Percentiles rank a stretch among this genome's conserved stretches.
phyloP scores from a whole-genome alignment of 2,888 invertebrate genomes.

The Dolichomitus sp. region DNA sequence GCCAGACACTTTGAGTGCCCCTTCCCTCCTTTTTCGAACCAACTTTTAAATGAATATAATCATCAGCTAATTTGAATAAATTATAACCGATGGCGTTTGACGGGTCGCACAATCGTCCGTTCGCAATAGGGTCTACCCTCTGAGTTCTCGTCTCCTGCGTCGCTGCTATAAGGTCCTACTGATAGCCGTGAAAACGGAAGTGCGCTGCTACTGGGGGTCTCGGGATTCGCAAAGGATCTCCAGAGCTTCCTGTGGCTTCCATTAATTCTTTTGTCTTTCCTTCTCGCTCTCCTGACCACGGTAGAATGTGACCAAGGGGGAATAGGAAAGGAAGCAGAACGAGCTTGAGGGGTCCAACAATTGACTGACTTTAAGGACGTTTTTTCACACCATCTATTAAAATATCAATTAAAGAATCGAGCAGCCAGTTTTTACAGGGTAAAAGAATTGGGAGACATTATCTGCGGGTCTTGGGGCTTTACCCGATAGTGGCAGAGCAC shows the following conservation, averaged over 20 bases:
- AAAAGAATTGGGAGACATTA: constrained; percentile 44
- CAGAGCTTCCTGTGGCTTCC: constrained; percentile 81
- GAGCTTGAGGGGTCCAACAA: constrained; percentile 69
- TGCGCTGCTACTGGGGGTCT: constrained; percentile 66
- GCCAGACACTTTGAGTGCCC: constrained; percentile 10
- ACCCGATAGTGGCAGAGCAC: constrained; percentile 49
- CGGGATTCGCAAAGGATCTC: constrained; percentile 66
- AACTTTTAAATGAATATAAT: constrained; percentile 86
- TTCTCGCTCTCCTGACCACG: constrained; percentile 54
- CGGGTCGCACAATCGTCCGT: constrained; percentile 70
- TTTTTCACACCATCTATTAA: constrained; percentile 81
- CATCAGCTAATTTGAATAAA: constrained; percentile 85
- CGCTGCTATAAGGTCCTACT: constrained; percentile 18
- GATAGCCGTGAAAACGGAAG: constrained; percentile 77
- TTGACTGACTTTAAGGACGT: constrained; percentile 78
- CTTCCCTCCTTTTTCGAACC: constrained; percentile 59
- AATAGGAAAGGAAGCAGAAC: constrained; percentile 47
- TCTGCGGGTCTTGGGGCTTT: constrained; percentile 16
- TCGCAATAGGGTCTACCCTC: constrained; percentile 36
- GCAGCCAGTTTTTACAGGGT: constrained; percentile 35
- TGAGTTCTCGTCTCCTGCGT: constrained; percentile 17
- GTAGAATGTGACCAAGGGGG: constrained; percentile 18
- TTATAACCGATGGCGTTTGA: constrained; percentile 86
- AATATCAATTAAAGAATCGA: constrained; percentile 83
- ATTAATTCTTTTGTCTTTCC: constrained; percentile 85